These are phyloP conservation scores for Sinocyclocheilus maitianheensis DNA, from an alignment of 2,113 vertebrate species.

Conservation along the genomic window DNA sequence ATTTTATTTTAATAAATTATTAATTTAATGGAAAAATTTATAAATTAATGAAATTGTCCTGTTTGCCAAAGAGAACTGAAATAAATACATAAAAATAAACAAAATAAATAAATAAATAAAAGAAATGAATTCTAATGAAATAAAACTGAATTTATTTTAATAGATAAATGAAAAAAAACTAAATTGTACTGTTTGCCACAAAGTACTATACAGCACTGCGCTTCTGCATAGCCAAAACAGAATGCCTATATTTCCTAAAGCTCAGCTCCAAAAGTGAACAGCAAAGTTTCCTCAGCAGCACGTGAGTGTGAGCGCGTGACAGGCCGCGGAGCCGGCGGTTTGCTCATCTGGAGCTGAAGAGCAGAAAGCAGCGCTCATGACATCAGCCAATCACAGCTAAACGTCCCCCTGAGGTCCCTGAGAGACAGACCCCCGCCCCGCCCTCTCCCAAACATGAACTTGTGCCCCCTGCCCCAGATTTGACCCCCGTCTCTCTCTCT, in stretches of 20 bases:
- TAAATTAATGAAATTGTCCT: too few relatives aligned
- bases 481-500: constrained; percentile 33
- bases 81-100: too few relatives aligned
- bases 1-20: too few relatives aligned
- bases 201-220: too few relatives aligned
- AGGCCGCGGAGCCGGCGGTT: background rate
- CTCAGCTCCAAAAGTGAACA: background rate
- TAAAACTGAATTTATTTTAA: too few relatives aligned
- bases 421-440: constrained; percentile 3
- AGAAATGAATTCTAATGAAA: too few relatives aligned
- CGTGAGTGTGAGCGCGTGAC: background rate
- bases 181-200: too few relatives aligned
- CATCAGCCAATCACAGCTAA: constrained; percentile 33
- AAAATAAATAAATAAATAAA: too few relatives aligned
- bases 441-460: constrained; percentile 37
- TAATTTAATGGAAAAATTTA: too few relatives aligned
- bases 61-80: too few relatives aligned
- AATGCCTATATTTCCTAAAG: background rate
- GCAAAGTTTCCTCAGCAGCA: background rate
- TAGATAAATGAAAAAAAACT: too few relatives aligned
- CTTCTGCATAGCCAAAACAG: too few relatives aligned
- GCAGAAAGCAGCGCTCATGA: background rate
- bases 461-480: constrained; percentile 42
- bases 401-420: constrained; percentile 1
- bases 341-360: constrained; percentile 16